phyloP scores from a whole-genome alignment of 92 coral and sea anemone genomes.

The Siderastrea radians region DNA sequence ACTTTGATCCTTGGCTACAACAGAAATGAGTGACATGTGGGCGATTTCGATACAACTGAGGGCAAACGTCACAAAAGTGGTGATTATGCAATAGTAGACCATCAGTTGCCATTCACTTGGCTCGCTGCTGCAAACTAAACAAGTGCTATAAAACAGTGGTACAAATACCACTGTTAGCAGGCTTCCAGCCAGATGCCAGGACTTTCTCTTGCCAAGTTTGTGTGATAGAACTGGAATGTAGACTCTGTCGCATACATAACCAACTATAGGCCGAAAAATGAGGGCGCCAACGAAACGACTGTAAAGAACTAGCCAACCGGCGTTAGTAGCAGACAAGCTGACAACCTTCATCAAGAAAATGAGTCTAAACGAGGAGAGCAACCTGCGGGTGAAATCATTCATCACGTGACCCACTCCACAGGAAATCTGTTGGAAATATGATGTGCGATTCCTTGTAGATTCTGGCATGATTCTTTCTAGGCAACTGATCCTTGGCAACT shows the following conservation, averaged over 20 bases:
- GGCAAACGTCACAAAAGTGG: constrained; percentile 2
- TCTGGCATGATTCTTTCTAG: background rate
- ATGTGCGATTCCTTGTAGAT: background rate
- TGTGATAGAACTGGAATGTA: constrained; percentile 29
- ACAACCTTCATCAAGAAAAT: constrained; percentile 27
- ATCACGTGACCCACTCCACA: constrained; percentile 41
- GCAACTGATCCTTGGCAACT: no score
- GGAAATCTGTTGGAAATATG: background rate
- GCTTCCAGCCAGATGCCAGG: constrained; percentile 36
- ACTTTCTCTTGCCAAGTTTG: constrained; percentile 27
- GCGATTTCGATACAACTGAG: constrained; percentile 9
- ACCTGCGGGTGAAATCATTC: background rate
- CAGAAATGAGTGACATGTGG: constrained; percentile 26
- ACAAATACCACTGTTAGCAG: background rate
- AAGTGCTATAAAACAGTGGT: constrained; percentile 16
- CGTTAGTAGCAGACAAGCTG: constrained; percentile 9
- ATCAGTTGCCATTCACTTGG: constrained; percentile 24
- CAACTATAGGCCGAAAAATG: background rate
- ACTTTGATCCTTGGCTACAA: constrained; percentile 11
- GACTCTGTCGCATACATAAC: constrained; percentile 27
- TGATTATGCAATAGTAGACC: background rate
- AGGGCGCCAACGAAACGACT: background rate
- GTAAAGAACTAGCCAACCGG: constrained; percentile 12
- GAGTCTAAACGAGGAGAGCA: background rate
- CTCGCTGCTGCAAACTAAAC: constrained; percentile 12